Evolutionary conservation across 35 echinoderm and acorn worm species (phyloP), one percentile per base, ranked within the genome.

Genomic region (Strongylocentrotus purpuratus): DNA sequence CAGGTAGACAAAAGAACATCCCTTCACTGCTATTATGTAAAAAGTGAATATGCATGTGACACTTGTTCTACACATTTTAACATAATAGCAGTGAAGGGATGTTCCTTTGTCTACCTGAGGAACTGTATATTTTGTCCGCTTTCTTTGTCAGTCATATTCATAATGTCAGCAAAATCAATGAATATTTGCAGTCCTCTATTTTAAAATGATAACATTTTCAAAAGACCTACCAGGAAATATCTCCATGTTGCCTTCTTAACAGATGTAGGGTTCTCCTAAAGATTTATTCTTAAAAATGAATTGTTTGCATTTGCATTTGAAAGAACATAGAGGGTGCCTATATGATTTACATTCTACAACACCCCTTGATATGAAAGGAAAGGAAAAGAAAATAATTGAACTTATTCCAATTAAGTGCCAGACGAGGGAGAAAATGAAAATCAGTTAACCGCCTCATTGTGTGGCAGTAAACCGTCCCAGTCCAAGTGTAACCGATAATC

Each of bases 401-500:
- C 20, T 22, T 78, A 28, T 28, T 78, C 28, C 65, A 22, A n/a
- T 28, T 78, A 14, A 78, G 65, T n/a, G 28, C 65, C 4, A 78
- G 65, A 78, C 18, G 22, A 78, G 20, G 28, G 65, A 78, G 50
- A 78, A 78, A 78, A 78, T 78, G 65, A 78, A 70, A 59, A n/a
- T n/a, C 65, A n/a, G 20, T 78, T n/a, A 28, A 28, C 65, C 22
- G 7, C 65, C 65, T 78, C 65, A 78, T 78, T 78, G 65, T 78
- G 65, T 78, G 65, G 65, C 28, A 78, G 22, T 5, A n/a, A n/a
- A 78, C 65, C 18, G 22, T 78, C 65, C 65, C 20, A 78, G 65
- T 78, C 65, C 65, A 78, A 78, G 65, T 78, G 65, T 78, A 78
- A 78, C 65, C 65, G 65, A 78, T 78, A 78, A 78, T 78, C 65